Conservation (phyloP, 2,797 vertebrate genomes). For the Megaceryle alcyon region DNA sequence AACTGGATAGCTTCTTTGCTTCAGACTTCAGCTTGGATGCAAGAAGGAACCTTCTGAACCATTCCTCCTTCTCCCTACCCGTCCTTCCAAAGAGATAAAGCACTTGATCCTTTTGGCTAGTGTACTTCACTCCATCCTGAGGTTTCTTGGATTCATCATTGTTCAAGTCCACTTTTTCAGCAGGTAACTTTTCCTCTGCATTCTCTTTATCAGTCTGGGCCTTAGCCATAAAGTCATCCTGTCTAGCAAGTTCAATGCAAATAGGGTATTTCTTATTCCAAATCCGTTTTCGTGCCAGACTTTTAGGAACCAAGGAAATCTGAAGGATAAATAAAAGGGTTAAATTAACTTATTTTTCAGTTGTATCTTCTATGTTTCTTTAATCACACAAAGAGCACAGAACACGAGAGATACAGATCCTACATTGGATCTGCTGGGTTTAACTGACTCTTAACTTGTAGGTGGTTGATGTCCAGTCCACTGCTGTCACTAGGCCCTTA, state of each 20-base stretch:
- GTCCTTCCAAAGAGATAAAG: slow-evolving; percentile 95
- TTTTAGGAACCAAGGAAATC: slow-evolving; percentile 89
- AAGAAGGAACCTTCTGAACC: slow-evolving; percentile 89
- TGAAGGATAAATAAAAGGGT: slow-evolving; percentile 56
- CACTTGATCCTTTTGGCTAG: slow-evolving; percentile 81
- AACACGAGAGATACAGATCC: not conserved
- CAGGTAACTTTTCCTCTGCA: slow-evolving; percentile 73
- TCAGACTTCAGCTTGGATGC: slow-evolving; percentile 87
- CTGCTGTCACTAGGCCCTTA: not conserved
- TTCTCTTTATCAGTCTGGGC: slow-evolving; percentile 82
- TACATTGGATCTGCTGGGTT: not conserved
- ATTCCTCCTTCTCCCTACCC: slow-evolving; percentile 95
- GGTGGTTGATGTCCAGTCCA: not conserved
- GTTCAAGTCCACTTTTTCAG: slow-evolving; percentile 68
- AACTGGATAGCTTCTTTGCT: slow-evolving; percentile 75
- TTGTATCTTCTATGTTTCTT: not conserved
- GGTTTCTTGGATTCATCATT: slow-evolving; percentile 76
- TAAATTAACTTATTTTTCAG: not conserved
- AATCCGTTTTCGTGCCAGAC: slow-evolving; percentile 91
- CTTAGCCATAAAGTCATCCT: slow-evolving; percentile 96
- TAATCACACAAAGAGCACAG: not conserved
- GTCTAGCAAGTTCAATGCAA: slow-evolving; percentile 90
- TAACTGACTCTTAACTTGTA: not conserved
- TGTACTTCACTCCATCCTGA: slow-evolving; percentile 68
- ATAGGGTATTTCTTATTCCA: slow-evolving; percentile 99